phyloP scores from a whole-genome alignment of 1,140 invertebrate species.

The Galendromus occidentalis region DNA sequence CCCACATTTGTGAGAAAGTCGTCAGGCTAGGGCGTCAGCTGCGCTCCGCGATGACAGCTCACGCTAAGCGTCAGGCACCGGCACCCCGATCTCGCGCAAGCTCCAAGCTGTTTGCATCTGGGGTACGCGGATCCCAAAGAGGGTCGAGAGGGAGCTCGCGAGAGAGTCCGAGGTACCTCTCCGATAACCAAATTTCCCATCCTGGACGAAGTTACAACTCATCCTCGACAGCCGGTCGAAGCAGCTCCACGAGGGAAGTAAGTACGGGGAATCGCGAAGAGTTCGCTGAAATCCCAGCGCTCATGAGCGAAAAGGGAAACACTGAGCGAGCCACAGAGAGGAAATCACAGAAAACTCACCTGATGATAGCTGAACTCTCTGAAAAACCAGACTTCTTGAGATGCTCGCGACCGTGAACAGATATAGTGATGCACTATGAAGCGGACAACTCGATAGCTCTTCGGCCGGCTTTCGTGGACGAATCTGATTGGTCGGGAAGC shows the following conservation, averaged over 20 bases:
- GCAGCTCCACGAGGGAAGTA: too few species aligned
- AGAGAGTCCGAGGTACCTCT: too few species aligned
- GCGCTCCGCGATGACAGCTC: not conserved
- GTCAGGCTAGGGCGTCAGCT: not conserved
- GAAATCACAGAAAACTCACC: not conserved
- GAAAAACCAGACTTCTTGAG: not conserved
- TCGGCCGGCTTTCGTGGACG: constrained; percentile 11
- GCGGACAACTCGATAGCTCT: not conserved
- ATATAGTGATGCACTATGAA: not conserved
- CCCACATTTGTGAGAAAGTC: not conserved
- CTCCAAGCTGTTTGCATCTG: too few species aligned
- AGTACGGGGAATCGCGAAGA: not conserved
- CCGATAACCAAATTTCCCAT: too few species aligned
- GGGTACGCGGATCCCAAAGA: too few species aligned
- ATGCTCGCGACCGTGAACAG: not conserved
- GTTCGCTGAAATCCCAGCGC: not conserved
- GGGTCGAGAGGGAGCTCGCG: too few species aligned
- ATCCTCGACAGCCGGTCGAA: too few species aligned
- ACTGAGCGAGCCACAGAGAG: not conserved
- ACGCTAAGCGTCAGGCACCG: not conserved
- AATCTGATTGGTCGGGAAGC: not conserved
- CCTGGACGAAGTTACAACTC: too few species aligned
- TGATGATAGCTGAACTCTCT: not conserved
- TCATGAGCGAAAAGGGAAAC: not conserved
- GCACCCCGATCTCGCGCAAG: too few species aligned